phyloP scores from a whole-genome alignment of 1,140 invertebrate species.

The Monomorium pharaonis region DNA sequence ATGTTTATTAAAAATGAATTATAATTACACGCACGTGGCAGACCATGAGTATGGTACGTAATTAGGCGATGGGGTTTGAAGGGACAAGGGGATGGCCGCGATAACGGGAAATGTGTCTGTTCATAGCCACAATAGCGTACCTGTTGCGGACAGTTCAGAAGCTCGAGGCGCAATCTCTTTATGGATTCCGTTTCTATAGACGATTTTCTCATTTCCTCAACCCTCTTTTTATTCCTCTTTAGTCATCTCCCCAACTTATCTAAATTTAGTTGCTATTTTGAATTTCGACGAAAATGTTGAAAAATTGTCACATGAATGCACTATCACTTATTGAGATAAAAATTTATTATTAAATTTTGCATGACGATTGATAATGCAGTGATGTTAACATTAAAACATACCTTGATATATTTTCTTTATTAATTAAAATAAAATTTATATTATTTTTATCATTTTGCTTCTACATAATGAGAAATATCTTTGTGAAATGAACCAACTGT shows the following conservation, averaged over 20 bases:
- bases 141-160: constrained; percentile 59
- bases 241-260: not conserved
- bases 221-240: not conserved
- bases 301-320: not conserved
- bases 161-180: not conserved
- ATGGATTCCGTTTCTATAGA: not conserved
- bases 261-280: not conserved
- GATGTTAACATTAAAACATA: not conserved
- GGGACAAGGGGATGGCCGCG: not conserved
- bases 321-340: not conserved
- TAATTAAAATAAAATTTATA: not conserved
- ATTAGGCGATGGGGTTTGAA: not conserved
- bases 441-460: not conserved
- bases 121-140: constrained; percentile 39
- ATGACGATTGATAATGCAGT: not conserved
- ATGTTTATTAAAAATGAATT: not conserved
- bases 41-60: not conserved
- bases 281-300: not conserved
- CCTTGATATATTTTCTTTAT: not conserved
- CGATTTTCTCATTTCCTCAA: constrained; percentile 13
- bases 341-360: constrained; percentile 15
- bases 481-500: not conserved
- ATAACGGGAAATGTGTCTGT: constrained; percentile 38
- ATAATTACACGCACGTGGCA: not conserved
- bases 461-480: not conserved